Conservation (phyloP, 2,113 vertebrate species). For the Percopsis transmontana region DNA sequence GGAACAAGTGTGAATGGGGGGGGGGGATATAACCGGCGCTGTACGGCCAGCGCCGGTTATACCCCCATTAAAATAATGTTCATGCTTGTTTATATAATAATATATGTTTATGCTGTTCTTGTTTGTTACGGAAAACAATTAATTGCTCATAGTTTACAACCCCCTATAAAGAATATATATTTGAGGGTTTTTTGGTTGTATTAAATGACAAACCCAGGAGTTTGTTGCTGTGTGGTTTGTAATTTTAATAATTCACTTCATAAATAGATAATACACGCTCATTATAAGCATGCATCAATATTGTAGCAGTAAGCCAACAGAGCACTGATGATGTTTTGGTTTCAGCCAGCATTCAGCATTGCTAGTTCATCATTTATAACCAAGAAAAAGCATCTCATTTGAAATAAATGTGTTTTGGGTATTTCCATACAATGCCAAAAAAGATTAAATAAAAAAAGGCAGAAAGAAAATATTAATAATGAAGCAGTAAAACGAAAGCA, state of each 20-base stretch:
- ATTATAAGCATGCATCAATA: conserved; percentile 67
- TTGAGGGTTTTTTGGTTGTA: too few relatives aligned
- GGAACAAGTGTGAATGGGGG: conserved; percentile 25
- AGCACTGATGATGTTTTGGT: conserved; percentile 11
- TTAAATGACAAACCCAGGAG: conserved; percentile 25
- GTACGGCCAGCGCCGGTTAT: conserved; percentile 1
- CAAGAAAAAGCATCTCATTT: conserved; percentile 16
- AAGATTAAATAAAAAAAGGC: background rate
- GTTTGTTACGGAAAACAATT: too few relatives aligned
- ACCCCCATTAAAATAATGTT: background rate
- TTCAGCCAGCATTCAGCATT: conserved; percentile 29
- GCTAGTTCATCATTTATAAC: conserved; percentile 18
- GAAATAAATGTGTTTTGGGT: conserved; percentile 2
- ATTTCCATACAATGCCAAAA: conserved; percentile 14
- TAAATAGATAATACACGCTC: conserved; percentile 72
- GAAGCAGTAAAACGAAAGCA: too few relatives aligned
- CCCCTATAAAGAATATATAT: too few relatives aligned
- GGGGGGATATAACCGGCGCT: conserved; percentile 42
- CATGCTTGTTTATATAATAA: too few relatives aligned
- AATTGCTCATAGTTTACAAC: too few relatives aligned
- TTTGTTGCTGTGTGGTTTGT: conserved; percentile 39
- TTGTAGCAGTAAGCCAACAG: conserved; percentile 57
- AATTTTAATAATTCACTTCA: conserved; percentile 73
- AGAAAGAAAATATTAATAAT: background rate
- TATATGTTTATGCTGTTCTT: too few relatives aligned